A percentile compares a stretch with the other conserved stretches of the same genome.
Evolutionary conservation across 2,113 vertebrate genomes (phyloP).

Genomic region (Plectropomus leopardus): DNA sequence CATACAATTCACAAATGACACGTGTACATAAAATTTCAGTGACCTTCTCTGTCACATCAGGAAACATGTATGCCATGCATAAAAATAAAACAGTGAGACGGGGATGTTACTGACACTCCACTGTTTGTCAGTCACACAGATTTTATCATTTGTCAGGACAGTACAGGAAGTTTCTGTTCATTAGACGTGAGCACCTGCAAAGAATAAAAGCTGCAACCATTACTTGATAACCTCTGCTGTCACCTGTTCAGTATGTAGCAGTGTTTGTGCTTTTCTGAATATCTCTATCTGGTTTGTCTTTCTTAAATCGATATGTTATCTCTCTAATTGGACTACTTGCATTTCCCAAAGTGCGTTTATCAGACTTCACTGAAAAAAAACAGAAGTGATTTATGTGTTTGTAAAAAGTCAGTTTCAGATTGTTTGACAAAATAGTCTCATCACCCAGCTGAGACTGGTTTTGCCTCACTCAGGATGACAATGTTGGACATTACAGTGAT

Average conservation of each 20-base stretch:
- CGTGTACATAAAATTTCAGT: slow-evolving; percentile 7
- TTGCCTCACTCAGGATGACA: background rate
- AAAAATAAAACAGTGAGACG: slow-evolving; percentile 39
- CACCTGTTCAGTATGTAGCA: slow-evolving; percentile 9
- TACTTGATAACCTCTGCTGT: slow-evolving; percentile 33
- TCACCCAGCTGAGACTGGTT: background rate
- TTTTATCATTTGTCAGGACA: slow-evolving; percentile 40
- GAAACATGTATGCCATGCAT: slow-evolving; percentile 17
- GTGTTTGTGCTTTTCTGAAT: background rate
- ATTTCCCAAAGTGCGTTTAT: slow-evolving; percentile 13
- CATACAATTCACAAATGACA: slow-evolving; percentile 17
- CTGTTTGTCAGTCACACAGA: slow-evolving; percentile 34
- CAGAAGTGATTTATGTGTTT: slow-evolving; percentile 23
- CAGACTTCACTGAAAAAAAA: slow-evolving; percentile 2
- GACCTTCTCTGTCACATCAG: slow-evolving; percentile 50
- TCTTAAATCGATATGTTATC: background rate
- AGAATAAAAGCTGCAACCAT: slow-evolving; percentile 24
- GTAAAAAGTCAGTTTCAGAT: slow-evolving; percentile 10
- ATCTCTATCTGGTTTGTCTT: slow-evolving; percentile 16
- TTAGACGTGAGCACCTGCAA: background rate
- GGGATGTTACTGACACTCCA: slow-evolving; percentile 12
- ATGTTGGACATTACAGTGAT: slow-evolving; percentile 1
- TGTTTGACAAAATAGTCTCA: background rate
- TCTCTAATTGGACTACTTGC: slow-evolving; percentile 12
- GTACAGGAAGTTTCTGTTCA: slow-evolving; percentile 46